Evolutionary conservation across 2,797 vertebrate genomes (phyloP), one percentile per base, ranked within the genome.

Genomic region (Hoplostethus mediterraneus): DNA sequence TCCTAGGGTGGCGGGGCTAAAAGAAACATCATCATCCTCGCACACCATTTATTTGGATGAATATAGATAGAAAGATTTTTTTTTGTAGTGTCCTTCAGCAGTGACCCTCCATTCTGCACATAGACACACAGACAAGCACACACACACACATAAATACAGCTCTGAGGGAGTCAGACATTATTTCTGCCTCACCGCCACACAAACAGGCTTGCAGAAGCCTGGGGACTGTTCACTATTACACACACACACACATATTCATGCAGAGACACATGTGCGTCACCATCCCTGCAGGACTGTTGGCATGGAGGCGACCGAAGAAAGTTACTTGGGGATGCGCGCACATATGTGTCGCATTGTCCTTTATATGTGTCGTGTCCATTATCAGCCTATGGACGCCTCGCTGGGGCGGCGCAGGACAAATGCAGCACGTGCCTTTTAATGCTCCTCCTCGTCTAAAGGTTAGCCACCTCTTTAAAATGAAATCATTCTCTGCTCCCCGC

Each of bases 151-250:
- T 42, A 84, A 62, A 83, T 76, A 88, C 79, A 2, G 81, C 87
- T 92, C 66, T 71, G 67, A 92, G 88, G 85, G 67, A 88, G 84
- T 91, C 90, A 75, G 71, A 75, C 75, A 83, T 92, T 91, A 91
- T 77, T 92, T 92, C 88, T 86, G 87, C 91, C 83, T 92, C 87
- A 65, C 84, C 89, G 87, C 89, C 71, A 88, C 89, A 92, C 91
- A 91, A 93, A 91, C 90, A 86, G 88, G 85, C 88, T 79, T 70
- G 85, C 81, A 82, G 71, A 82, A 66, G 89, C 91, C 89, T 33
- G 73, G 58, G 86, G 91, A 80, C 73, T 59, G 70, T 90, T 89
- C 77, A 77, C 79, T 75, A 90, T 75, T 64, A 73, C 21, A 21
- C 21, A 21, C 21, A 21, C 21, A 21, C 21, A 21, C 21, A 21